These are phyloP conservation scores for Opisthocomus hoazin DNA, from an alignment of 2,113 vertebrate genomes.

Conservation along the genomic window DNA sequence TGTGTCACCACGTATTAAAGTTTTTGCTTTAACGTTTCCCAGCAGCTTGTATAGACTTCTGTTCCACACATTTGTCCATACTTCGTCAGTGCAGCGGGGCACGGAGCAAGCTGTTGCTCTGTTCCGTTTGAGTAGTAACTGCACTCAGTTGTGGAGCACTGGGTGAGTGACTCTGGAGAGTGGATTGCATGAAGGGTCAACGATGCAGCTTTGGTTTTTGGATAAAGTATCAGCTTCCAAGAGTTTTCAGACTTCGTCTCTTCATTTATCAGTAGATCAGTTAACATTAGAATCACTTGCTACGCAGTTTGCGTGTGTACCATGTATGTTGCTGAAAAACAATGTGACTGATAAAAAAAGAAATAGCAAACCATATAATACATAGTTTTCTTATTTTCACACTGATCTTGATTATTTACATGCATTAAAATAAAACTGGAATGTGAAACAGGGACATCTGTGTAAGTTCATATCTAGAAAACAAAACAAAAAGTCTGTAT, in stretches of 20 bases:
- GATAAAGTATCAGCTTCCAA: neutral
- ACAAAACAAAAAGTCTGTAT: neutral
- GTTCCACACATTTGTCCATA: neutral
- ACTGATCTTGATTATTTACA: neutral
- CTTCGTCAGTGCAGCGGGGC: neutral
- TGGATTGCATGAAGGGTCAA: neutral
- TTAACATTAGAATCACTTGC: neutral
- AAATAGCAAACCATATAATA: neutral
- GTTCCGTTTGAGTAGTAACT: neutral
- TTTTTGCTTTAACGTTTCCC: neutral
- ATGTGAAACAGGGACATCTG: neutral
- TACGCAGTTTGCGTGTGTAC: neutral
- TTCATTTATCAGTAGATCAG: neutral
- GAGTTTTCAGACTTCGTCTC: neutral
- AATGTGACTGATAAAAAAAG: neutral
- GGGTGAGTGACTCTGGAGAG: neutral
- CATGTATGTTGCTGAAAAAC: neutral
- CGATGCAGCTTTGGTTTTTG: neutral
- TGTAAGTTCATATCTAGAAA: neutral
- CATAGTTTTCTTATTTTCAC: accelerated
- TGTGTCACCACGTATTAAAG: neutral
- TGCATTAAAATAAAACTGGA: neutral
- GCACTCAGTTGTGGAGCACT: neutral
- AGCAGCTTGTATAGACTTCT: neutral
- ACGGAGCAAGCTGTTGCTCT: neutral